Evolutionary conservation across 2,797 vertebrate species (phyloP).

Genomic region (Valencia hispanica): DNA sequence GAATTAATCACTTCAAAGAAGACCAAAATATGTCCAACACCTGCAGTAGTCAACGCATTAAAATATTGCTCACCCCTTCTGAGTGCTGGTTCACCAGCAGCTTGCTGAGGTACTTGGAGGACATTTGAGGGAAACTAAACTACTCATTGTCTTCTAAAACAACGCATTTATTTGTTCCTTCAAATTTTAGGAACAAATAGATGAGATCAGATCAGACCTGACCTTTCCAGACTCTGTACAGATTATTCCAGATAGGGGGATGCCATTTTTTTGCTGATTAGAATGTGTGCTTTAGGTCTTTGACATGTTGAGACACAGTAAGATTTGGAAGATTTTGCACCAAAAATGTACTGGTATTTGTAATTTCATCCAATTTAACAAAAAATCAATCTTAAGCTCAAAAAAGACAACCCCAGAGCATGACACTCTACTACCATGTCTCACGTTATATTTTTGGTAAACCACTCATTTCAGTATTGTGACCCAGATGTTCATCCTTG

Average conservation of each 20-base stretch:
- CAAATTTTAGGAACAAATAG: too few relatives aligned
- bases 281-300: background rate
- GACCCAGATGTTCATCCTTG: too few relatives aligned
- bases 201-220: background rate
- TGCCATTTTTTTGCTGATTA: background rate
- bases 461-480: too few relatives aligned
- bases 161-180: background rate
- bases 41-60: conserved; percentile 66
- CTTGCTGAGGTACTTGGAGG: conserved; percentile 49
- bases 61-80: conserved; percentile 53
- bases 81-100: conserved; percentile 45
- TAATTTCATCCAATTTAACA: background rate
- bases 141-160: conserved; percentile 23
- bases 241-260: background rate
- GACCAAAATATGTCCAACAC: conserved; percentile 61
- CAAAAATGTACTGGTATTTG: background rate
- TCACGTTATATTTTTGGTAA: too few relatives aligned
- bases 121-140: conserved; percentile 49
- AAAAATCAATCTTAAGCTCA: background rate
- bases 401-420: too few relatives aligned
- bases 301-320: background rate
- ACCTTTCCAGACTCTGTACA: background rate
- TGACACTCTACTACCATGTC: too few relatives aligned
- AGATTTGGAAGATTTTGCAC: background rate
- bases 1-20: conserved; percentile 72